These are phyloP conservation scores for Heliconius cydno DNA, from an alignment of 2,888 invertebrate species.

Conservation along the genomic window DNA sequence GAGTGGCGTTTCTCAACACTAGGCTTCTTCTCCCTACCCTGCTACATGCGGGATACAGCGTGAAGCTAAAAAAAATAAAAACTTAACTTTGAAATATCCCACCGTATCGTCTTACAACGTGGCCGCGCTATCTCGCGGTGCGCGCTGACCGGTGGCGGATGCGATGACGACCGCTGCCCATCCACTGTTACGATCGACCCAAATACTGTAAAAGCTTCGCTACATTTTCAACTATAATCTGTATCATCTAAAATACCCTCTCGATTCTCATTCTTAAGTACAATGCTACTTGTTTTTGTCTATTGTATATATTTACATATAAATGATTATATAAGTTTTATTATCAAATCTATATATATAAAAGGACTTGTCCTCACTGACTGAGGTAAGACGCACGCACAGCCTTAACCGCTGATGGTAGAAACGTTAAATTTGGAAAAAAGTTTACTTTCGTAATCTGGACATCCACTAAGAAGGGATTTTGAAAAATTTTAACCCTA, in stretches of 20 bases:
- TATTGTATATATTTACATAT: background rate
- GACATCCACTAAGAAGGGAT: no score
- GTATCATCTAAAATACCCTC: constrained; percentile 8
- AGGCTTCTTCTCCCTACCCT: no score
- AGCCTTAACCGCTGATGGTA: no score
- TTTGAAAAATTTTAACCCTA: no score
- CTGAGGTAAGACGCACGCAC: no score
- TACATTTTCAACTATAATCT: constrained; percentile 31
- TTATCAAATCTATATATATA: no score
- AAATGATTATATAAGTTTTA: background rate
- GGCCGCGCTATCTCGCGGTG: constrained; percentile 45
- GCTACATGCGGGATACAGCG: background rate
- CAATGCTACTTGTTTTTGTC: background rate
- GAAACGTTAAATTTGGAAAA: no score
- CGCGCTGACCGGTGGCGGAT: constrained; percentile 62
- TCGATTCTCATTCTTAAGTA: background rate
- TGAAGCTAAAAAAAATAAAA: no score
- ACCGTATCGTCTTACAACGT: constrained; percentile 52
- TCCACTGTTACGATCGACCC: constrained; percentile 77
- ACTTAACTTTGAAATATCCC: no score
- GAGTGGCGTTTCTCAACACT: no score
- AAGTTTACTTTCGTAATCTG: no score
- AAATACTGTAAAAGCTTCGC: constrained; percentile 55
- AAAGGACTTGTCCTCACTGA: no score
- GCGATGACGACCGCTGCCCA: constrained; percentile 66